A percentile compares a stretch with the other conserved stretches of the same genome.
Conservation (phyloP, 2,797 vertebrate species). For the Mormyrops attenuatus region DNA sequence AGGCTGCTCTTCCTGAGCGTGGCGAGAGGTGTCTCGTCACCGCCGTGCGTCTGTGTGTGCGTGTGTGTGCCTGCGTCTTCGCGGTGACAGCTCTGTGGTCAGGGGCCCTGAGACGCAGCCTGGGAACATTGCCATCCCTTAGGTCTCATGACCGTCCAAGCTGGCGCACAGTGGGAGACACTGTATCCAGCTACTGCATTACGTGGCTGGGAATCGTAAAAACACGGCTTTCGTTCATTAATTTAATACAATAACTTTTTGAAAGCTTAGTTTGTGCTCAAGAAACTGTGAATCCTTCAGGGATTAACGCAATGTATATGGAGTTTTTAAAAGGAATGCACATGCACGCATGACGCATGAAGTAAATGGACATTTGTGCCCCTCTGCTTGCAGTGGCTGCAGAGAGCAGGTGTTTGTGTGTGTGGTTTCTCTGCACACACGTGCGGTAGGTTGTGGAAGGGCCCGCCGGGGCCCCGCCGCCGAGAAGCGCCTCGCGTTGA, state of each 20-base stretch:
- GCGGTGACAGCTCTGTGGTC: conserved; percentile 8
- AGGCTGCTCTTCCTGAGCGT: conserved; percentile 54
- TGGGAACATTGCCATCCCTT: neutral
- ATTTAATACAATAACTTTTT: neutral
- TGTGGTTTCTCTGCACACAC: neutral
- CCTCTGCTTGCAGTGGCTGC: neutral
- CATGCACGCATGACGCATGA: too few species aligned
- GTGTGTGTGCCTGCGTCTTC: conserved; percentile 9
- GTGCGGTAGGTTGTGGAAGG: neutral
- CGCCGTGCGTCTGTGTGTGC: conserved; percentile 9
- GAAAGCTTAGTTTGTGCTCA: neutral
- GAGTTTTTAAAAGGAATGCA: neutral
- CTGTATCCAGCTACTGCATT: neutral
- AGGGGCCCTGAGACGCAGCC: neutral
- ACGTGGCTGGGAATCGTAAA: neutral
- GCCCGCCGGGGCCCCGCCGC: neutral
- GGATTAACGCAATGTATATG: neutral
- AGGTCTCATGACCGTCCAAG: neutral
- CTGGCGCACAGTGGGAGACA: neutral
- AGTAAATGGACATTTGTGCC: neutral
- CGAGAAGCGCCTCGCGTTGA: neutral
- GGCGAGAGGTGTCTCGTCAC: conserved; percentile 27
- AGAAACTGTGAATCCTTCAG: neutral
- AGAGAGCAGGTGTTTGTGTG: neutral
- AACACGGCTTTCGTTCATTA: neutral